These are phyloP conservation scores for Hydraecia micacea DNA, from an alignment of 2,888 invertebrate species.

Conservation along the genomic window DNA sequence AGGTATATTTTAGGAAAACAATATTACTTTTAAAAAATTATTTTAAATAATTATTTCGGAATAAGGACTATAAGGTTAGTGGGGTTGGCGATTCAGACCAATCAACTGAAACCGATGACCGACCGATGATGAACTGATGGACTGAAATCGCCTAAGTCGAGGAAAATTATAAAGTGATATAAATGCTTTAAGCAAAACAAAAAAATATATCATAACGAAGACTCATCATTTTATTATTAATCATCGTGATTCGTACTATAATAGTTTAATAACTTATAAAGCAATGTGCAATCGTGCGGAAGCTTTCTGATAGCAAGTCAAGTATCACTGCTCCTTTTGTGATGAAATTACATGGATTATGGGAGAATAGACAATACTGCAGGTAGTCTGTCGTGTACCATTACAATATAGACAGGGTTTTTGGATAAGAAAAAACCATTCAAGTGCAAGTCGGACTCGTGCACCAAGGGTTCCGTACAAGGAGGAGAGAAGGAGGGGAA, in stretches of 20 bases:
- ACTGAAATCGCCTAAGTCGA: not conserved
- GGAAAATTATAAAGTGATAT: not conserved
- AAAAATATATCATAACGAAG: not conserved
- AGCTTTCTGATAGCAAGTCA: conserved; percentile 50
- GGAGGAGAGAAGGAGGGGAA: no score
- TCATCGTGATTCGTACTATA: conserved; percentile 15
- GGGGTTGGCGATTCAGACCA: not conserved
- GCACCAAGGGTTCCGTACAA: no score
- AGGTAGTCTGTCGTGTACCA: no score
- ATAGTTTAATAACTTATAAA: conserved; percentile 34
- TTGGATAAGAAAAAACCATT: not conserved
- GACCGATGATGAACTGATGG: no score
- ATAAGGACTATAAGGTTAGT: not conserved
- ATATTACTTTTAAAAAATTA: not conserved
- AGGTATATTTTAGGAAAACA: not conserved
- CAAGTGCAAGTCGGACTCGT: no score
- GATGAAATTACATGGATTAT: not conserved
- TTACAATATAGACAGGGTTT: not conserved
- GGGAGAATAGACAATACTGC: no score
- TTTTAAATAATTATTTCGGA: not conserved
- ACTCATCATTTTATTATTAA: conserved; percentile 24
- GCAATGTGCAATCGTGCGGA: conserved; percentile 40
- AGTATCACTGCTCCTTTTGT: conserved; percentile 40
- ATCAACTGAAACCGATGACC: no score
- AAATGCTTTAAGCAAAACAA: not conserved